phyloP scores from a whole-genome alignment of 1,140 invertebrate genomes.

The Parapsyche elsis region DNA sequence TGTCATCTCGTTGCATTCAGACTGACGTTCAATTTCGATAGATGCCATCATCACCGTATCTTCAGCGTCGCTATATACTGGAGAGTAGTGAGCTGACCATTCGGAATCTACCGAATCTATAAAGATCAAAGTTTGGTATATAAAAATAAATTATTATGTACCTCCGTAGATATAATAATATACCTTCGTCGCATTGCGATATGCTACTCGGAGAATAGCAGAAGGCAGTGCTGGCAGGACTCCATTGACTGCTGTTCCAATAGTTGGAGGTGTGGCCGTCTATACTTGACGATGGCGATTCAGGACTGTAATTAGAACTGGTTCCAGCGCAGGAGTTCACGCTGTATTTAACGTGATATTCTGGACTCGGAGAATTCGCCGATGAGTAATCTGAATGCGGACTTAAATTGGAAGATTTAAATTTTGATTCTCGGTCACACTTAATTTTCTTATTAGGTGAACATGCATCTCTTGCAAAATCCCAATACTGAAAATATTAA shows the following conservation, averaged over 20 bases:
- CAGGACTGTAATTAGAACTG: slow-evolving; percentile 61
- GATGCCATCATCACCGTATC: slow-evolving; percentile 58
- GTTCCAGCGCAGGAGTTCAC: slow-evolving; percentile 11
- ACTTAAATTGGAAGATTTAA: slow-evolving; percentile 24
- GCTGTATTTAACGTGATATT: slow-evolving; percentile 53
- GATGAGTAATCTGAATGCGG: slow-evolving; percentile 29
- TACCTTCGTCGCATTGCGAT: slow-evolving; percentile 51
- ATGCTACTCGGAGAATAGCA: slow-evolving; percentile 47
- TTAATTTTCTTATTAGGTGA: slow-evolving; percentile 7
- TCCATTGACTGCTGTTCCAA: slow-evolving; percentile 62
- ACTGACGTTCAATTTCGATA: slow-evolving; percentile 11
- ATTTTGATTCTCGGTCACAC: slow-evolving; percentile 10
- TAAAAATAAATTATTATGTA: slow-evolving; percentile 22
- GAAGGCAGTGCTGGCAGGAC: slow-evolving; percentile 59
- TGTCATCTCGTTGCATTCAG: slow-evolving; percentile 57
- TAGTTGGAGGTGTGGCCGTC: slow-evolving; percentile 60
- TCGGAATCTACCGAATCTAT: slow-evolving; percentile 66
- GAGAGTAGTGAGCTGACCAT: slow-evolving; percentile 65
- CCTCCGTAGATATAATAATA: too few relatives aligned
- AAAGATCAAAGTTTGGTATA: slow-evolving; percentile 39
- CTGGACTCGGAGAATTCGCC: slow-evolving; percentile 58
- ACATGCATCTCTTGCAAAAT: neutral
- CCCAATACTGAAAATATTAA: neutral
- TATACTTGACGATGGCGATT: slow-evolving; percentile 60
- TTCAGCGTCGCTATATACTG: slow-evolving; percentile 69